Conservation (phyloP, 2,113 vertebrate species). For the Suncus etruscus region DNA sequence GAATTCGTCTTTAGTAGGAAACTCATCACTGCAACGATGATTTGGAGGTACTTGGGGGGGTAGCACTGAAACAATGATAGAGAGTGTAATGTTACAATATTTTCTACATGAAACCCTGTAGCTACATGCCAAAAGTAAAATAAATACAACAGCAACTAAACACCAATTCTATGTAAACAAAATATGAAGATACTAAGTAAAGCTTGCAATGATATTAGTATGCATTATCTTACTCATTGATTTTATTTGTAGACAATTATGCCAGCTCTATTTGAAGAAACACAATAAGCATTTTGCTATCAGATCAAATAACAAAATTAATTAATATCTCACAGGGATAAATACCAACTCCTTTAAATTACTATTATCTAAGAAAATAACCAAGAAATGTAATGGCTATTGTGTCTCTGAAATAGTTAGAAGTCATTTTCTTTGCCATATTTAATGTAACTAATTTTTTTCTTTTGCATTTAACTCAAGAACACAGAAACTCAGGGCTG, state of each 20-base stretch:
- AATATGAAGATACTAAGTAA: conserved; percentile 20
- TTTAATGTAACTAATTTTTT: neutral
- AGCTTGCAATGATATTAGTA: conserved; percentile 61
- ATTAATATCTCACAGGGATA: conserved; percentile 77
- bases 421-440: neutral
- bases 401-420: neutral
- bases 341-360: neutral
- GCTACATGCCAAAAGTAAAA: too few relatives aligned
- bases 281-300: conserved; percentile 71
- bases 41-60: too few relatives aligned
- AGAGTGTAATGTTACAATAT: too few relatives aligned
- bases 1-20: too few relatives aligned
- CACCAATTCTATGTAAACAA: neutral
- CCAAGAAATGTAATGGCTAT: conserved; percentile 37
- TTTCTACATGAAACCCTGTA: too few relatives aligned
- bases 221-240: conserved; percentile 62
- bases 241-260: conserved; percentile 62
- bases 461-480: conserved; percentile 6
- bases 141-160: too few relatives aligned
- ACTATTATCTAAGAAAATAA: conserved; percentile 4
- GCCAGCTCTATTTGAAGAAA: conserved; percentile 64
- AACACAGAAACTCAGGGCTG: neutral
- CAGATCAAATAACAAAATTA: conserved; percentile 75
- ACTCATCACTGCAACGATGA: too few relatives aligned
- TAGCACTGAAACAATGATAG: too few relatives aligned